Percentiles rank a stretch among this genome's conserved stretches.
These are phyloP conservation scores for Diachasma alloeum DNA, from an alignment of 1,140 invertebrate genomes.

Conservation along the genomic window DNA sequence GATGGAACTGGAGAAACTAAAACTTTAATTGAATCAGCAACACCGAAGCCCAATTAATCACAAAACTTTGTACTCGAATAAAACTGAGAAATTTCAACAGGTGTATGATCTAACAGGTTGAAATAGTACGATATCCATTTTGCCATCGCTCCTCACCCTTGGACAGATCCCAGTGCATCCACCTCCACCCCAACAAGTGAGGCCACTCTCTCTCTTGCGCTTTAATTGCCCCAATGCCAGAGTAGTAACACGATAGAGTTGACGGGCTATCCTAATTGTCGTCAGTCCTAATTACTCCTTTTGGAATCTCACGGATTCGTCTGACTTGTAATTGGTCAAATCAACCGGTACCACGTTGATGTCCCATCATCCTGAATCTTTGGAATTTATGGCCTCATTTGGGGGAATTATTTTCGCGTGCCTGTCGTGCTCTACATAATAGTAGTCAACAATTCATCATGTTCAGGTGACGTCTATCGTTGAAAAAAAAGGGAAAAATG, in stretches of 20 bases:
- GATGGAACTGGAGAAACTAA: not conserved
- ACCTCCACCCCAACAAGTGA: not conserved
- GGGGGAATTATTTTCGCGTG: not conserved
- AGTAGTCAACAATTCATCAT: no score
- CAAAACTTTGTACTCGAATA: not conserved
- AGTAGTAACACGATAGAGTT: slow-evolving; percentile 16
- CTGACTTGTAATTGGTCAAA: not conserved
- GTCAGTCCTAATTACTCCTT: slow-evolving; percentile 14
- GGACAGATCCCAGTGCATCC: not conserved
- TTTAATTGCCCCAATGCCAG: slow-evolving; percentile 11
- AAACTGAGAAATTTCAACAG: slow-evolving; percentile 27
- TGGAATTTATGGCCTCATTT: not conserved
- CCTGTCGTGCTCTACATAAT: not conserved
- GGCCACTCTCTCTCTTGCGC: not conserved
- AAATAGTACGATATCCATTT: not conserved
- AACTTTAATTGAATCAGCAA: not conserved
- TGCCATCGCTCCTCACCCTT: not conserved
- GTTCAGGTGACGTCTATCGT: no score
- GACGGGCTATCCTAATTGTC: slow-evolving; percentile 18
- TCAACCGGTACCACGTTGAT: not conserved
- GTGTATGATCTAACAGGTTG: slow-evolving; percentile 30
- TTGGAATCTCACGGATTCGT: not conserved
- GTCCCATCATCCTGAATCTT: not conserved
- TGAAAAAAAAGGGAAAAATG: no score
- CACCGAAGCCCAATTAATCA: not conserved